Conservation (phyloP, 2,113 vertebrate genomes). For the Etheostoma cragini region DNA sequence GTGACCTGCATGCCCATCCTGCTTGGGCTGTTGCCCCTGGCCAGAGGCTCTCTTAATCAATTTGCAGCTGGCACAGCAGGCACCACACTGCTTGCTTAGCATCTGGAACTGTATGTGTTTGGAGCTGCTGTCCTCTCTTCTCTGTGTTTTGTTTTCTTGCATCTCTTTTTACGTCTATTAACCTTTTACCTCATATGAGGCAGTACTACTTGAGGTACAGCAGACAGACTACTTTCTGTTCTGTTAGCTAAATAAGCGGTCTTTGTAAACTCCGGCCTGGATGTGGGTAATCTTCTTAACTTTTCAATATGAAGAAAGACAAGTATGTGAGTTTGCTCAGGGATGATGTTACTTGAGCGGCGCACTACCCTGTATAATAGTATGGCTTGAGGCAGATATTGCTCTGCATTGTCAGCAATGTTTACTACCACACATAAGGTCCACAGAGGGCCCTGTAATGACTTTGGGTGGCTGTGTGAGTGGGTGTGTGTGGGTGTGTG, state of each 20-base stretch:
- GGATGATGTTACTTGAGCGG: slow-evolving; percentile 16
- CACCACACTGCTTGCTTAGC: slow-evolving; percentile 34
- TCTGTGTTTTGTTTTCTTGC: not conserved
- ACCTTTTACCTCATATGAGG: not conserved
- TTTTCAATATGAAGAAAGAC: slow-evolving; percentile 1
- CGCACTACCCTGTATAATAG: slow-evolving; percentile 24
- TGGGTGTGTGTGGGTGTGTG: slow-evolving; percentile 12
- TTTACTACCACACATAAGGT: slow-evolving; percentile 48
- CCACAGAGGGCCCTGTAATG: slow-evolving; percentile 47
- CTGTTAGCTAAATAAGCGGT: slow-evolving; percentile 1
- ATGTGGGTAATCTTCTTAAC: not conserved
- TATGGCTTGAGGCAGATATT: slow-evolving; percentile 45
- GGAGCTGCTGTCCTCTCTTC: slow-evolving; percentile 14
- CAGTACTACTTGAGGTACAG: not conserved
- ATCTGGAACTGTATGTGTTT: slow-evolving; percentile 37
- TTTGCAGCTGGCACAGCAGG: slow-evolving; percentile 54
- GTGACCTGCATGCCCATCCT: slow-evolving; percentile 34
- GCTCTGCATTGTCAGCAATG: slow-evolving; percentile 53
- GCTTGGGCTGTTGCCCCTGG: slow-evolving; percentile 41
- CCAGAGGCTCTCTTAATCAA: slow-evolving; percentile 50
- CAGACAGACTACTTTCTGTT: slow-evolving; percentile 10
- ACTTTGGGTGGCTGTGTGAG: not conserved
- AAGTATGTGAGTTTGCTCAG: slow-evolving; percentile 26
- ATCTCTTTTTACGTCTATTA: slow-evolving; percentile 1
- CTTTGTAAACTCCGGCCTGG: not conserved